Evolutionary conservation across 2,888 invertebrate species (phyloP), one percentile per base, ranked within the genome.

Genomic region (Melanchra persicariae): DNA sequence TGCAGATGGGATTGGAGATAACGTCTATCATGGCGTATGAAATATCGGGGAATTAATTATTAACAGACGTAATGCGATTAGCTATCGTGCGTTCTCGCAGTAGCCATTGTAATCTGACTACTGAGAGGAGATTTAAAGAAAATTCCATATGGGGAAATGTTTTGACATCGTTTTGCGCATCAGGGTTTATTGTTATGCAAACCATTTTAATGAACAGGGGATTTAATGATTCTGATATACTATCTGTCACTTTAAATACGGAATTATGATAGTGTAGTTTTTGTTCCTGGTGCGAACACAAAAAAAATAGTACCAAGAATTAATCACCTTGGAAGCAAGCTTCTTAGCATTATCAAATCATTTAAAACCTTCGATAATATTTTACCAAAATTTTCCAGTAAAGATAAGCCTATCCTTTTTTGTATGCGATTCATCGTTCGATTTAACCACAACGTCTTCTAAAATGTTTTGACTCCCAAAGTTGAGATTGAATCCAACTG

Each of bases 31-130:
- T 82, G 84, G 85, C 85, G 87, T 90, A 92, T 92, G 91, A 92
- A 93, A 93, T 92, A 92, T 93, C 91, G 87, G 90, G 88, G 91
- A 93, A 93, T 93, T 93, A 93, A 93, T 93, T 93, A 93, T 91
- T 91, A 90, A 91, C 88, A 91, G 89, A 90, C 89, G 89, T 93
- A 93, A 93, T 93, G 89, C 91, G 93, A 93, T 93, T 93, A 93
- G 91, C 90, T 92, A 93, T 92, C 92, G 86, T 84, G 85, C 89
- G 86, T 89, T 88, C 91, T 87, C 81, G 88, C 90, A 86, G 92
- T 91, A 92, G 90, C 90, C 87, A 90, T 92, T 92, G 91, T 91
- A 87, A 90, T 90, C 88, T 87, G 86, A 89, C 88, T 88, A 87
- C 88, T 77, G 84, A 87, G 87, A 74, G 66, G 66, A 85, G 87